These are phyloP conservation scores for Eristalis intricaria DNA, from an alignment of 2,888 invertebrate species.

Conservation along the genomic window DNA sequence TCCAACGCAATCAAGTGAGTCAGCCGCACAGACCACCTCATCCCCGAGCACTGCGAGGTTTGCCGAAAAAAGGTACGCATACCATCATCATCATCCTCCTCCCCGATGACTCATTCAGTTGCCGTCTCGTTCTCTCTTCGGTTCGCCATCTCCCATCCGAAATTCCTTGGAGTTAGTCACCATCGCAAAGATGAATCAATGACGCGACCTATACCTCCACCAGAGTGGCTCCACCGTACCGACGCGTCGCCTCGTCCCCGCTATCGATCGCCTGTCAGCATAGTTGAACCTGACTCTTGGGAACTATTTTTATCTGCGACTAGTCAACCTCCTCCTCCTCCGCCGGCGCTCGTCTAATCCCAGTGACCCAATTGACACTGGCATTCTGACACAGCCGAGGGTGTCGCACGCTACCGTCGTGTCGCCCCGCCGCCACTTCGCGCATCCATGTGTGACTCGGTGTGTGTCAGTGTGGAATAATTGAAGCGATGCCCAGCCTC, in stretches of 20 bases:
- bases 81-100: conserved; percentile 10
- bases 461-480: conserved; percentile 21
- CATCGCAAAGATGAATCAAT: conserved; percentile 60
- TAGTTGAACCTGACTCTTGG: conserved; percentile 64
- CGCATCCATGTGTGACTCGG: neutral
- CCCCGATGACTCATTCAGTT: conserved; percentile 43
- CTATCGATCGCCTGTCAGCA: conserved; percentile 36
- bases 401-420: conserved; percentile 16
- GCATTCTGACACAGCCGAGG: conserved; percentile 31
- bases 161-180: conserved; percentile 59
- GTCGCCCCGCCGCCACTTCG: too few relatives aligned
- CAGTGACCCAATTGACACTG: conserved; percentile 57
- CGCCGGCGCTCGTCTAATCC: conserved; percentile 25
- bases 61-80: conserved; percentile 3
- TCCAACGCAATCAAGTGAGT: neutral
- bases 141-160: conserved; percentile 4
- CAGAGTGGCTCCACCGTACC: neutral
- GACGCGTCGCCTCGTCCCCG: neutral
- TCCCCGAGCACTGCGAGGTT: neutral
- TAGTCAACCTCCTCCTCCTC: neutral
- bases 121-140: neutral
- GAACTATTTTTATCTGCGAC: conserved; percentile 47
- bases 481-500: conserved; percentile 28
- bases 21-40: neutral
- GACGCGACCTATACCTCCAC: conserved; percentile 64